phyloP scores from a whole-genome alignment of 2,888 invertebrate species.

The Agonopterix heracliana region DNA sequence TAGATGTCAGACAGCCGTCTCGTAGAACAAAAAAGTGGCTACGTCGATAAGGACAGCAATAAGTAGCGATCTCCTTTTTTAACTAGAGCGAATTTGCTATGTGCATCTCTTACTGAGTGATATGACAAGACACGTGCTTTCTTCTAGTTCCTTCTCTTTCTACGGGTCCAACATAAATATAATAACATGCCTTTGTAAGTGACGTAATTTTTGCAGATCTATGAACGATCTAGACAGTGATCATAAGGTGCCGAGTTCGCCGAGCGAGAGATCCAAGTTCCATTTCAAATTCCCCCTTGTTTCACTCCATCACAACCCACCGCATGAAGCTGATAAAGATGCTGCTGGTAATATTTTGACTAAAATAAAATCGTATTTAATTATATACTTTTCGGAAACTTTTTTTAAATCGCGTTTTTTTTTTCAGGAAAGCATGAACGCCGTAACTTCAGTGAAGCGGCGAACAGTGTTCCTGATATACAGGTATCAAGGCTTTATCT shows the following conservation, averaged over 20 bases:
- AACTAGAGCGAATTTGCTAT: too few species aligned
- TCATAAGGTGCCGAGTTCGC: slow-evolving; percentile 74
- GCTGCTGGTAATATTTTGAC: slow-evolving; percentile 22
- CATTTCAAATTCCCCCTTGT: slow-evolving; percentile 55
- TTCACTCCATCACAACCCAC: slow-evolving; percentile 32
- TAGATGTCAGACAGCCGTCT: too few species aligned
- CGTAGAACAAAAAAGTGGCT: too few species aligned
- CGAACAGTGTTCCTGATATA: slow-evolving; percentile 88
- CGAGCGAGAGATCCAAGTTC: slow-evolving; percentile 85
- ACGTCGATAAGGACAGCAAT: too few species aligned
- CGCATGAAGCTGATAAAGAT: slow-evolving; percentile 40
- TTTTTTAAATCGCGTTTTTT: slow-evolving; percentile 19
- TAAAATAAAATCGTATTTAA: neutral
- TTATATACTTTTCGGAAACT: neutral
- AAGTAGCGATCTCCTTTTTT: too few species aligned
- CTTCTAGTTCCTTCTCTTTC: too few species aligned
- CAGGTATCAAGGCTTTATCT: slow-evolving; percentile 78
- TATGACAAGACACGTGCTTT: too few species aligned
- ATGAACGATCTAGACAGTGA: slow-evolving; percentile 77
- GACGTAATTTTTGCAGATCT: slow-evolving; percentile 44
- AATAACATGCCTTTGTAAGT: too few species aligned
- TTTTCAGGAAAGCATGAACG: slow-evolving; percentile 80
- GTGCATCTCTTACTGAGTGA: too few species aligned
- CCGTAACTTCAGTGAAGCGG: slow-evolving; percentile 93
- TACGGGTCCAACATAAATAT: too few species aligned